Evolutionary conservation across 2,113 vertebrate genomes (phyloP).

Genomic region (Arothron firmamentum): DNA sequence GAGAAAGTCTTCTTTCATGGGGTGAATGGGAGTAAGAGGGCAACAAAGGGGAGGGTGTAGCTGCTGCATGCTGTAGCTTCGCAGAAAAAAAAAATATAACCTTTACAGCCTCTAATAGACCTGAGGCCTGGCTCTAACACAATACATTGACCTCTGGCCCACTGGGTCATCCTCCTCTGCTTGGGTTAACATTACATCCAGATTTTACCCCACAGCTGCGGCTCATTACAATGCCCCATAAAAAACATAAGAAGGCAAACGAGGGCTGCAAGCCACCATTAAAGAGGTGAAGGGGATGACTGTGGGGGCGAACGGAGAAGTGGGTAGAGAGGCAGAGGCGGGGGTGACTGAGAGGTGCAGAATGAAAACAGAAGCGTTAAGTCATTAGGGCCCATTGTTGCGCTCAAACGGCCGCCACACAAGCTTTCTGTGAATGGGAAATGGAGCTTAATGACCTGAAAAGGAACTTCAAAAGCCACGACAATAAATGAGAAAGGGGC

Average conservation of each 20-base stretch:
- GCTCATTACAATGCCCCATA: constrained; percentile 82
- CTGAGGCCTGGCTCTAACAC: constrained; percentile 71
- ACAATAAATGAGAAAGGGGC: constrained; percentile 70
- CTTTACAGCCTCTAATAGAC: constrained; percentile 80
- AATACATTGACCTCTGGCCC: constrained; percentile 86
- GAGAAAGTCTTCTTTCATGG: constrained; percentile 76
- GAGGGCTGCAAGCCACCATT: constrained; percentile 64
- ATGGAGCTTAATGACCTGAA: constrained; percentile 79
- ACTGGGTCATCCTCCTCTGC: constrained; percentile 76
- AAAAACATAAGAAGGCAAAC: constrained; percentile 66
- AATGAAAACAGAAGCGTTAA: constrained; percentile 80
- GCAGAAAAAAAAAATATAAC: constrained; percentile 78
- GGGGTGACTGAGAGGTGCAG: constrained; percentile 63
- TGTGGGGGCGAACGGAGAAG: constrained; percentile 53
- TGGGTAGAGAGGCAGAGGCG: constrained; percentile 46
- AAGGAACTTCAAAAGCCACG: constrained; percentile 73
- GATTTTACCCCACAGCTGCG: constrained; percentile 90
- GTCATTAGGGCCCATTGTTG: constrained; percentile 77
- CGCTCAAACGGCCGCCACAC: constrained; percentile 72
- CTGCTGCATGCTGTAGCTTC: constrained; percentile 69
- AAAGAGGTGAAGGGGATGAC: constrained; percentile 64
- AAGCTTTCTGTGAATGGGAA: constrained; percentile 75
- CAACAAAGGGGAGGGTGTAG: constrained; percentile 49
- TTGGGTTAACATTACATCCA: constrained; percentile 80
- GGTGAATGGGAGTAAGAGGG: constrained; percentile 22